A percentile compares a stretch with the other conserved stretches of the same genome.
phyloP scores from a whole-genome alignment of 2,888 invertebrate species.

The Escarpia spicata region DNA sequence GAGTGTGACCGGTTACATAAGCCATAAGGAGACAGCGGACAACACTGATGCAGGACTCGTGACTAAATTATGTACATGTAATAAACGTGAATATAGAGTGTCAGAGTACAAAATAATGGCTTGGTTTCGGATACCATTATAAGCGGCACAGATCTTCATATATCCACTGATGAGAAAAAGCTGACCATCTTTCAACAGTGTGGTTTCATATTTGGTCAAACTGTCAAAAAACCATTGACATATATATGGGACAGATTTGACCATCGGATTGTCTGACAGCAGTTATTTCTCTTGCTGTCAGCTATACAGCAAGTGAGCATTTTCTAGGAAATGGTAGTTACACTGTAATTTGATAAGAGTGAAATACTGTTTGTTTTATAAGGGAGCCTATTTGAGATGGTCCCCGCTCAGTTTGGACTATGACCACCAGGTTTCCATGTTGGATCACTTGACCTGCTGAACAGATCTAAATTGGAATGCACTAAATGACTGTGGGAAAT shows the following conservation, averaged over 20 bases:
- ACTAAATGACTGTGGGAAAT: background rate
- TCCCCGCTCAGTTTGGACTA: background rate
- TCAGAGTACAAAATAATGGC: background rate
- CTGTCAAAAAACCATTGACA: background rate
- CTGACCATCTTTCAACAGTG: background rate
- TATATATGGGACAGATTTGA: background rate
- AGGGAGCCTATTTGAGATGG: background rate
- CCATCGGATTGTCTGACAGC: background rate
- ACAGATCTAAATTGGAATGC: background rate
- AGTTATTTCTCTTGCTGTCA: background rate
- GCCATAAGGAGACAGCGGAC: background rate
- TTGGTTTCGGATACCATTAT: background rate
- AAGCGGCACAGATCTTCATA: background rate
- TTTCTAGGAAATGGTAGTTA: background rate
- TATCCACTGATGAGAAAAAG: background rate
- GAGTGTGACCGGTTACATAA: background rate
- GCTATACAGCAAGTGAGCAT: background rate
- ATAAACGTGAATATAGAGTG: background rate
- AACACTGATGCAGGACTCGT: background rate
- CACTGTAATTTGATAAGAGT: too few relatives aligned
- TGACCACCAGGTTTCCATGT: background rate
- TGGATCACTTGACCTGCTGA: background rate
- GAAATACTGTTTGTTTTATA: background rate
- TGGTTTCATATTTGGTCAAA: background rate
- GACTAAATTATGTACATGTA: slow-evolving; percentile 13